phyloP scores from a whole-genome alignment of 2,888 invertebrate genomes.

The Drosophila formosana region DNA sequence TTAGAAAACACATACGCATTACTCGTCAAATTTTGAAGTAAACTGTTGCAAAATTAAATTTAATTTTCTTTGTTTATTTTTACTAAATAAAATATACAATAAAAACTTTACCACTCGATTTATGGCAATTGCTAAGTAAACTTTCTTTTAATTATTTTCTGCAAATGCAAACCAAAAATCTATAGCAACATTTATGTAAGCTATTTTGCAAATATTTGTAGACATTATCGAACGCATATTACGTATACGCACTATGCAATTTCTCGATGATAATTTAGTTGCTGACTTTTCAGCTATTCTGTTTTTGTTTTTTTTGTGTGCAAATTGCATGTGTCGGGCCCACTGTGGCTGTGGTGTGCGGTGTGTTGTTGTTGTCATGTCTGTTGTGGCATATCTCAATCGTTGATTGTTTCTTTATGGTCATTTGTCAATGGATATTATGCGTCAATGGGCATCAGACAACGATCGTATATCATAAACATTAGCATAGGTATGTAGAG shows the following conservation, averaged over 20 bases:
- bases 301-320: neutral
- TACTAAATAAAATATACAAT: no score
- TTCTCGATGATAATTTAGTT: neutral
- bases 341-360: constrained; percentile 19
- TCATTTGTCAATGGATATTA: constrained; percentile 69
- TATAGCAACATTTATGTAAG: no score
- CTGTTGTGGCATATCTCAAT: constrained; percentile 24
- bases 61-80: no score
- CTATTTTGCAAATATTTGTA: no score
- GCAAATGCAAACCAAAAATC: no score
- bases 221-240: neutral
- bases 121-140: no score
- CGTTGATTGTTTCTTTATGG: constrained; percentile 50
- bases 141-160: no score
- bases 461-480: constrained; percentile 45
- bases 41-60: no score
- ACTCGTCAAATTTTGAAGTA: no score
- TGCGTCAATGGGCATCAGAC: constrained; percentile 47
- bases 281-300: neutral
- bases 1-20: no score
- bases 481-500: constrained; percentile 35
- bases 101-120: no score
- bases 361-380: neutral
- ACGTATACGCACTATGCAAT: neutral
- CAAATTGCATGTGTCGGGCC: neutral